Evolutionary conservation across 92 coral and sea anemone genomes (phyloP), one percentile per base, ranked within the genome.

Genomic region (Montipora capitata): DNA sequence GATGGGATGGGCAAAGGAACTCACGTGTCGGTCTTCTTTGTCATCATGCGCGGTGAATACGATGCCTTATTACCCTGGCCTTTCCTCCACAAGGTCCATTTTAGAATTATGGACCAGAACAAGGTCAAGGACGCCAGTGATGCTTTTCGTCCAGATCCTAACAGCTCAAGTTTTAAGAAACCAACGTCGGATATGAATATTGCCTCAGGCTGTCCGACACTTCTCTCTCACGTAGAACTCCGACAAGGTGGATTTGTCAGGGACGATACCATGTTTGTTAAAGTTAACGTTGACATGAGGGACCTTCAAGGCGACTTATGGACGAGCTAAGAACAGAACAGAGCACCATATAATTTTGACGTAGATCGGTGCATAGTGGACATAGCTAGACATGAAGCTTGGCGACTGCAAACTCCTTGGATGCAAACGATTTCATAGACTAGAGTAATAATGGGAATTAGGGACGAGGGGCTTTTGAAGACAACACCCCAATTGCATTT

Each of bases 31-130:
- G 78, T 96, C 58, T 96, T 95, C 85, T 96, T 96, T 71, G 98
- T 95, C 20, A 69, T 96, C 54, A 94, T 95, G 99, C 90, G 96
- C 40, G 99, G 99, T 17, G 99, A 87, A 70, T 93, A 91, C 77
- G 99, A 96, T 76, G 96, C 93, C 17, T 72, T 93, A 14, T 65
- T 95, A 40, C 96, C 98, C 6, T 96, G 99, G 99, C 99, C 99
- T 9, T 96, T 96, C 74, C 85, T 82, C 48, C 99, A 96, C 80
- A 93, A 96, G 78, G 98, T 96, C 17, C 82, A 95, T 17, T 96
- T 95, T 78, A 85, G 87, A 81, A 73, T 96, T 74, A 80, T 94
- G 3, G 98, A 95, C 65, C 99, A 96, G 14, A 94, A 87, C 66
- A 87, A 91, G 9, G 86, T 90, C 77, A 82, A 78, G 49, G 95